Conservation (phyloP, 2,888 invertebrate genomes). For the Volucella inanis region DNA sequence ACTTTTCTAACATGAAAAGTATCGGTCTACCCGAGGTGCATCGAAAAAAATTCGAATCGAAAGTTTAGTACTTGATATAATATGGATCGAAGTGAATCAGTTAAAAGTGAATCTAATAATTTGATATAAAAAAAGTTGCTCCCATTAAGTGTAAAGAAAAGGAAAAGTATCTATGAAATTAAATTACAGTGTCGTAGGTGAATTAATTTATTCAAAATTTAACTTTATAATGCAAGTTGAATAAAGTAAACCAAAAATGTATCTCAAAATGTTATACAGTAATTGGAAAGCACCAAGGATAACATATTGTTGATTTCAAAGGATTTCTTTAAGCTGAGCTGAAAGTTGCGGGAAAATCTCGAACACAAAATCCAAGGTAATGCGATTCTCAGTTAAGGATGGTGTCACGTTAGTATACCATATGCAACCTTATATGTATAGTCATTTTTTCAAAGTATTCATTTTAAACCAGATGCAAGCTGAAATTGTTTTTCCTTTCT, state of each 20-base stretch:
- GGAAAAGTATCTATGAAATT: conserved; percentile 74
- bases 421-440: neutral
- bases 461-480: conserved; percentile 43
- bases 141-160: conserved; percentile 40
- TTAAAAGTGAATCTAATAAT: conserved; percentile 63
- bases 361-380: conserved; percentile 50
- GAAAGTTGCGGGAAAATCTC: neutral
- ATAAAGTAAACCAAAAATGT: conserved; percentile 42
- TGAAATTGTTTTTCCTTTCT: conserved; percentile 29
- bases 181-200: conserved; percentile 18
- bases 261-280: conserved; percentile 23
- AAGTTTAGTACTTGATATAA: conserved; percentile 70
- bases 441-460: neutral
- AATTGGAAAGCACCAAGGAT: conserved; percentile 58
- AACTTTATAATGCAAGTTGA: neutral
- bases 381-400: neutral
- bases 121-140: conserved; percentile 30
- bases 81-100: conserved; percentile 70
- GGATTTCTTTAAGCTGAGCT: conserved; percentile 46
- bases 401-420: neutral
- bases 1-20: conserved; percentile 34
- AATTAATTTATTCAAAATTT: conserved; percentile 14
- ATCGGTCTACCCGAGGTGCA: conserved; percentile 40
- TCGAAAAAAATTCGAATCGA: conserved; percentile 64
- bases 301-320: conserved; percentile 56